Evolutionary conservation across 2,113 vertebrate genomes (phyloP).

Genomic region (Arvicanthis niloticus): DNA sequence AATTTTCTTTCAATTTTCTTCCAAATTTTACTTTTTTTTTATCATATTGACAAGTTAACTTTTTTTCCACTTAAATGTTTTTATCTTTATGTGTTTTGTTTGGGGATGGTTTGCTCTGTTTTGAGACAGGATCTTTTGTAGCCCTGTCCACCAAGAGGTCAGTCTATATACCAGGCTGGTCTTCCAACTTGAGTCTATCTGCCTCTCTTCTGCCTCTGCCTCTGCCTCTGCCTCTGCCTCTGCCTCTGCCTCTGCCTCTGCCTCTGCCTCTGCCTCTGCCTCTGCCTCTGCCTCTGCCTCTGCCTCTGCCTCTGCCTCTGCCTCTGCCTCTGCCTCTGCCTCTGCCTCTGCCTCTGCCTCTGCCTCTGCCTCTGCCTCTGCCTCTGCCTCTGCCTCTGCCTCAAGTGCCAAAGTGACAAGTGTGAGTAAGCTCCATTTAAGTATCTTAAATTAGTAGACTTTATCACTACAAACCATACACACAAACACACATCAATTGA

Average conservation of each 20-base stretch:
- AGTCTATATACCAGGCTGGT: not conserved
- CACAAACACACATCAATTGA: not conserved
- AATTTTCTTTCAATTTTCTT: constrained; percentile 15
- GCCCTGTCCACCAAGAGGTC: not conserved
- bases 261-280: too few relatives aligned
- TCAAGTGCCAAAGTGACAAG: not conserved
- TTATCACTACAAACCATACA: not conserved
- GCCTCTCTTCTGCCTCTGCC: too few relatives aligned
- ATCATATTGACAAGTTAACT: not conserved
- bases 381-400: too few relatives aligned
- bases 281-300: too few relatives aligned
- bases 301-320: too few relatives aligned
- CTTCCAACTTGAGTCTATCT: not conserved
- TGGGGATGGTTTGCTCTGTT: not conserved
- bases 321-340: too few relatives aligned
- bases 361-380: too few relatives aligned
- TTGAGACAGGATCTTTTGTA: not conserved
- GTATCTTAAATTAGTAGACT: not conserved
- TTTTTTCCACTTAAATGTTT: not conserved
- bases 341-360: too few relatives aligned
- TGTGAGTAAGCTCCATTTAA: not conserved
- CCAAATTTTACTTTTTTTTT: not conserved
- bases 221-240: too few relatives aligned
- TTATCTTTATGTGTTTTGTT: not conserved
- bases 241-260: too few relatives aligned